phyloP scores from a whole-genome alignment of 2,797 vertebrate species.

The Galago senegalensis region DNA sequence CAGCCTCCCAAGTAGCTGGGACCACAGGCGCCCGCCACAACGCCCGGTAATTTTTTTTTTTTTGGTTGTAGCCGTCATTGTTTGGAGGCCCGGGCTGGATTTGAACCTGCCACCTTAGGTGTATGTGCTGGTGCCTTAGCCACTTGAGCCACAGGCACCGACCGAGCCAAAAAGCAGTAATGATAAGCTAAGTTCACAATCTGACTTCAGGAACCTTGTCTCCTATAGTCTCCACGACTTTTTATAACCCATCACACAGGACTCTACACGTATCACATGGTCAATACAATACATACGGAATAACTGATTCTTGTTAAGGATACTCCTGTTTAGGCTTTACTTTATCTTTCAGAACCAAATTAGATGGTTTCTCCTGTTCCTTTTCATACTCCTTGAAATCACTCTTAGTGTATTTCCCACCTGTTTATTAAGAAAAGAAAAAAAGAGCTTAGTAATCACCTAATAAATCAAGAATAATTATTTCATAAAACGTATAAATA shows the following conservation, averaged over 20 bases:
- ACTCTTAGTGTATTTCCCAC: slow-evolving; percentile 96
- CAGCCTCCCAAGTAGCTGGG: too few species aligned
- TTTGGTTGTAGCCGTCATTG: too few species aligned
- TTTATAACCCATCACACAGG: neutral
- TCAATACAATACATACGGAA: neutral
- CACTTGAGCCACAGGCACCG: too few species aligned
- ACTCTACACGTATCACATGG: neutral
- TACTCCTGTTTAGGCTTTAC: slow-evolving; percentile 96
- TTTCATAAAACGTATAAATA: slow-evolving; percentile 22
- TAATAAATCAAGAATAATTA: slow-evolving; percentile 42
- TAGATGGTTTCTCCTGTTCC: slow-evolving; percentile 92
- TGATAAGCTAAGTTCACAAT: neutral
- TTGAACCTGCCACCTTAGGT: too few species aligned
- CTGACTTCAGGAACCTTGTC: neutral
- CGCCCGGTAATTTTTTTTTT: too few species aligned
- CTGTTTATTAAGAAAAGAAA: slow-evolving; percentile 87
- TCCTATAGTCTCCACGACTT: neutral
- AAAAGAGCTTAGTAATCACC: slow-evolving; percentile 19
- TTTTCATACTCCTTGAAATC: slow-evolving; percentile 99
- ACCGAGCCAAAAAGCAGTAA: neutral
- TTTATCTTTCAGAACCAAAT: slow-evolving; percentile 96
- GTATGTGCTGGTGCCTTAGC: too few species aligned
- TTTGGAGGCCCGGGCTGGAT: too few species aligned
- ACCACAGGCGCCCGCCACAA: too few species aligned
- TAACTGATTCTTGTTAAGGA: slow-evolving; percentile 89